phyloP scores from a whole-genome alignment of 1,140 invertebrate species.

The Stenopsyche tienmushanensis region DNA sequence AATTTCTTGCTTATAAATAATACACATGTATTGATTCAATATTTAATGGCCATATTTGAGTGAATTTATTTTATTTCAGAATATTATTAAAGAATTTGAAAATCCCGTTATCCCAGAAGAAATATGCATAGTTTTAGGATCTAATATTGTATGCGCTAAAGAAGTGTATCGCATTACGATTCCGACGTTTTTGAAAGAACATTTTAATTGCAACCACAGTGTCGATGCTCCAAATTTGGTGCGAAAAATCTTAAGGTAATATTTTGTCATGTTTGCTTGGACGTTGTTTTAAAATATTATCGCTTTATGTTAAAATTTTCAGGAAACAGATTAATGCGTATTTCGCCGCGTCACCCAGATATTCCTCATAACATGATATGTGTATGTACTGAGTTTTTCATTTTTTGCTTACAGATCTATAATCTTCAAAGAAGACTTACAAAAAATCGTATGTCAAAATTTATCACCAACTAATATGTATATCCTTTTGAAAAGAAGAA shows the following conservation, averaged over 20 bases:
- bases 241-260: constrained; percentile 31
- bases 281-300: constrained; percentile 1
- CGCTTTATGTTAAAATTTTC: background rate
- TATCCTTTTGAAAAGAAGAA: constrained; percentile 29
- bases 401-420: constrained; percentile 30
- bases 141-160: constrained; percentile 21
- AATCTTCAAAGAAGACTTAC: constrained; percentile 28
- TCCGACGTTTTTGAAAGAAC: constrained; percentile 9
- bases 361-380: too few relatives aligned
- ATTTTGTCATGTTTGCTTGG: background rate
- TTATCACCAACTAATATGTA: constrained; percentile 35
- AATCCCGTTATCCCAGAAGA: constrained; percentile 22
- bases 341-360: background rate
- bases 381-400: background rate
- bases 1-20: too few relatives aligned
- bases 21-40: too few relatives aligned
- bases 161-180: constrained; percentile 31
- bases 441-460: constrained; percentile 19
- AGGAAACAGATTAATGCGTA: background rate
- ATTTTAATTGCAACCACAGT: constrained; percentile 24
- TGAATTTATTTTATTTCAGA: constrained; percentile 32
- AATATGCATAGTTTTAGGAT: constrained; percentile 29
- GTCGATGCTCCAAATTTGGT: constrained; percentile 17
- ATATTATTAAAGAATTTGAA: constrained; percentile 33
- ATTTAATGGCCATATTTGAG: too few relatives aligned